Conservation (phyloP, 2,888 invertebrate species). For the Anodontia alba region DNA sequence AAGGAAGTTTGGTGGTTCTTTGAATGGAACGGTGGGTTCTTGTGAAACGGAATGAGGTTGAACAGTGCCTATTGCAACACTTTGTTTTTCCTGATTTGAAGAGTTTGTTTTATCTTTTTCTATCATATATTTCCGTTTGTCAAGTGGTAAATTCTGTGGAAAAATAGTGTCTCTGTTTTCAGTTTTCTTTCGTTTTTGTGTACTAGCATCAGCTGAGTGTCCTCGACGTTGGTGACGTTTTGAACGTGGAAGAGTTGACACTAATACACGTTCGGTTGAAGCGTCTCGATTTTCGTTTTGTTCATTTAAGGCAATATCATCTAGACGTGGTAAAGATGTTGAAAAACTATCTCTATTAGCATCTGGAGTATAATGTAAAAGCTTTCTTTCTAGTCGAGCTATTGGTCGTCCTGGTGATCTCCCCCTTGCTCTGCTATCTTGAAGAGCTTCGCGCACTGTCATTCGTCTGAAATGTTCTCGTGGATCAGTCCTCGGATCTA, state of each 20-base stretch:
- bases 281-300: conserved; percentile 4
- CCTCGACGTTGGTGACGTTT: conserved; percentile 29
- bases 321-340: conserved; percentile 49
- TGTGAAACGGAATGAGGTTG: conserved; percentile 1
- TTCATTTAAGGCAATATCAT: conserved; percentile 21
- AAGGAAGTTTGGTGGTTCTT: background rate
- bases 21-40: background rate
- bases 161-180: conserved; percentile 22
- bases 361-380: conserved; percentile 27
- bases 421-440: conserved; percentile 60
- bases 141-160: conserved; percentile 44
- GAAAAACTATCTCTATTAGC: conserved; percentile 22
- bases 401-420: conserved; percentile 51
- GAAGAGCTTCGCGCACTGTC: conserved; percentile 73
- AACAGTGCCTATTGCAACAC: background rate
- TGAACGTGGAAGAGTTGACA: conserved; percentile 37
- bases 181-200: background rate
- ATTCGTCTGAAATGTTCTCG: conserved; percentile 67
- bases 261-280: background rate
- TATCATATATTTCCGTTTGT: conserved; percentile 63
- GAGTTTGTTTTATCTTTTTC: conserved; percentile 27
- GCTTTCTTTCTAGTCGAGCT: conserved; percentile 40
- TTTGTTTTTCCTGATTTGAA: background rate
- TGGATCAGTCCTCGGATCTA: conserved; percentile 62
- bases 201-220: conserved; percentile 12